Percentiles rank a stretch among this genome's conserved stretches.
Evolutionary conservation across 2,888 invertebrate species (phyloP).

Genomic region (Trichogramma dendrolimi): DNA sequence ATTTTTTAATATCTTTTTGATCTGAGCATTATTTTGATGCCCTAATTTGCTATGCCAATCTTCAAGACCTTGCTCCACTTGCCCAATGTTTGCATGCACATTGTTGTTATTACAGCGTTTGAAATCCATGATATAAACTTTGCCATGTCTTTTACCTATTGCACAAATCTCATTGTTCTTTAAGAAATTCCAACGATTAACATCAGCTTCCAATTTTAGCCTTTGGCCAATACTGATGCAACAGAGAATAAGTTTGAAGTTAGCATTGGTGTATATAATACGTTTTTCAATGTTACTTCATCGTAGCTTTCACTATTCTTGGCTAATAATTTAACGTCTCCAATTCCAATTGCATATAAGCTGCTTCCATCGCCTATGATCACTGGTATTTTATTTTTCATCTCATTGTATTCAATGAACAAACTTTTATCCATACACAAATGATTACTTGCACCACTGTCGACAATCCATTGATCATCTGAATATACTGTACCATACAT

Average conservation of each 20-base stretch:
- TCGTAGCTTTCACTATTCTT: conserved; percentile 26
- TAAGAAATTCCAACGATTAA: conserved; percentile 18
- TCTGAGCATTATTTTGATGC: background rate
- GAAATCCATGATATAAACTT: no score
- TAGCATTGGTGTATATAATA: conserved; percentile 16
- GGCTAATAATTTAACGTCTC: conserved; percentile 27
- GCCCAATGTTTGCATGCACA: no score
- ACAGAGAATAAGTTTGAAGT: conserved; percentile 20
- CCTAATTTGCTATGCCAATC: conserved; percentile 6
- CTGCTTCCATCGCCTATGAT: conserved; percentile 8
- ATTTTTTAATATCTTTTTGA: conserved; percentile 2
- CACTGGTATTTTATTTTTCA: no score
- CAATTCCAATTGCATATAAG: conserved; percentile 24
- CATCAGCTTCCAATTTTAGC: conserved; percentile 22
- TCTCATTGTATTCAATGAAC: no score
- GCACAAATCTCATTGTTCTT: conserved; percentile 17
- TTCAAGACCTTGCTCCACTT: no score
- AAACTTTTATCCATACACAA: no score
- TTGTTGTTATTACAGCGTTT: no score
- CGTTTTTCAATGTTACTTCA: conserved; percentile 21
- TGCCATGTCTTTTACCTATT: conserved; percentile 4
- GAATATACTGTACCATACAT: no score
- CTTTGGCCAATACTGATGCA: conserved; percentile 26
- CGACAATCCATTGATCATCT: no score
- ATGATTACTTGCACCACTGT: no score